Base-by-base conservation (phyloP, 30 jellyfish, hydroid and myxozoan genomes). In the Cassiopea xamachana region DNA sequence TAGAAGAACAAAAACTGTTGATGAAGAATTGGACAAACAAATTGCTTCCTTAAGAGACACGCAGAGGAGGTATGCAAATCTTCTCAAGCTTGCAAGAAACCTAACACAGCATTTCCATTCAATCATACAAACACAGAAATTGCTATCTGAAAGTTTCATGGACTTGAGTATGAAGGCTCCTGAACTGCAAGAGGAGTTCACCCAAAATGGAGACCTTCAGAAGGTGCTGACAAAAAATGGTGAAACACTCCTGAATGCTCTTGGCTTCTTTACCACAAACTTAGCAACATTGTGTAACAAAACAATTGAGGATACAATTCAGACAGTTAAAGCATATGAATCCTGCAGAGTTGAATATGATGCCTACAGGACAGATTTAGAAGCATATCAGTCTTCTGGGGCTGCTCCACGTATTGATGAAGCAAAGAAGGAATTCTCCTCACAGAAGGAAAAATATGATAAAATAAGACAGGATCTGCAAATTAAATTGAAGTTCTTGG, bases 111-210 rank as follows among this genome's bases (percentile, higher is more conserved):
- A 93, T 16, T 90, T 96, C 75, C 95, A 74, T 61, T 60, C 90
- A 13, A 88, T 96, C 62, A 75, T 96, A 46, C 97, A 89, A 79
- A 96, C 99, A 48, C 99, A 96, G 89, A 96, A 96, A 80, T 75
- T 70, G 74, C 45, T 96, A 84, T 81, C 95, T 1, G 99, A 96
- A 70, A 80, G 91, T 17, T 89, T 96, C 73, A 88, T 97, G 78
- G 99, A 96, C 79, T 82, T 96, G 89, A 90, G 98, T 77, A 77
- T 96, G 87, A 96, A 96, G 76, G 97, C 99, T 6, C 99, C 99
- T 7, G 99, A 96, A 68, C 85, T 96, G 68, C 99, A 96, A 82
- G 99, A 96, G 67, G 99, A 96, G 77, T 96, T 92, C 69, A 86
- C 80, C 27, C 99, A 96, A 69, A 96, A 96, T 92, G 99, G 98